Evolutionary conservation across 1,140 invertebrate genomes (phyloP), one percentile per base, ranked within the genome.

Genomic region (Lethocerus indicus): DNA sequence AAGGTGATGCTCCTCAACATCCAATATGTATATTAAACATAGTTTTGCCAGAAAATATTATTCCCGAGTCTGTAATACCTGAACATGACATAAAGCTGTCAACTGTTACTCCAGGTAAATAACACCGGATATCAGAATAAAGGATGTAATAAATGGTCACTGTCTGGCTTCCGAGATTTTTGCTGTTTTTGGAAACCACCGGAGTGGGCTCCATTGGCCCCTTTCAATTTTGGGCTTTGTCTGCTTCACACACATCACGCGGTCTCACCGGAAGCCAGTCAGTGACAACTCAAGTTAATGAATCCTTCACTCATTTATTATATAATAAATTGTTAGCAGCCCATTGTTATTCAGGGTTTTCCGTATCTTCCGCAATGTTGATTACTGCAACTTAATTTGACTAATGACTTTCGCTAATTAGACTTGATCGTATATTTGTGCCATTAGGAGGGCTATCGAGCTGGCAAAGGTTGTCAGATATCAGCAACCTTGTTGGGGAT

Each of bases 11-110:
- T n/a, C 82, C 91, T 12, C 93, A 97, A 61, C 81, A 86, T 58
- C 94, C 95, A 24, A 89, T 98, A 54, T 97, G 94, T 61, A 90
- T 95, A 25, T 72, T 98, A 24, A 96, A 96, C 66, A 92, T 98
- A 57, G 83, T 89, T 47, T 75, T 98, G 42, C 93, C 93, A 21
- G 87, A 88, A 60, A 76, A 81, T 57, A 75, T 81, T 35, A 71
- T 79, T 45, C 69, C 71, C 14, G 73, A 75, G 54, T 64, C 69
- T 9, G 64, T 64, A 20, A 51, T 61, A 25, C 58, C 61, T 37
- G 67, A 64, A 42, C 68, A 48, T 32, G 56, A 57, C 36, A 45
- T 81, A 79, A n/a, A 79, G 82, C 39, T 66, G 75, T n/a, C 81
- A 85, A 65, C 70, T 80, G 35, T 68, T 78, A 3, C 70, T 76